Conservation (phyloP, 2,797 vertebrate species). For the Coilia nasus region DNA sequence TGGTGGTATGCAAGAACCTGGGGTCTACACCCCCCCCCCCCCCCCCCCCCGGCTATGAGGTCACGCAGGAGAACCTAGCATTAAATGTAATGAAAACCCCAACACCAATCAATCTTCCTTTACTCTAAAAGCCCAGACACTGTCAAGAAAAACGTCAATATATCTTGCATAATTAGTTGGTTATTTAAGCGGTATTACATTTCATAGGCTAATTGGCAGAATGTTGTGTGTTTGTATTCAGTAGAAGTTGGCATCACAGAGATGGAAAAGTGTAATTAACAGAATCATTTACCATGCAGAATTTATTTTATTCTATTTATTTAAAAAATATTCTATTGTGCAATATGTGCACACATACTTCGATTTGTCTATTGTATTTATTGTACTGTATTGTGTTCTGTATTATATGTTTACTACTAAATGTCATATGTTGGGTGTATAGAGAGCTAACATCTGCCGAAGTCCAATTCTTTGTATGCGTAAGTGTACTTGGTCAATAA, state of each 20-base stretch:
- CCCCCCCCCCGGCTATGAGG: not conserved
- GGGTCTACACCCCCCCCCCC: not conserved
- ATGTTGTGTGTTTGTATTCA: not conserved
- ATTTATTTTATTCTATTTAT: too few relatives aligned
- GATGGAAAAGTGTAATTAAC: not conserved
- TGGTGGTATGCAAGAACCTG: not conserved
- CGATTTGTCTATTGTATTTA: too few relatives aligned
- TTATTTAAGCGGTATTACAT: not conserved
- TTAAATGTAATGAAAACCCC: constrained; percentile 11
- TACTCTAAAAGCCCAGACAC: not conserved
- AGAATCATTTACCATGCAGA: not conserved
- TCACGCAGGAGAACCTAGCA: constrained; percentile 19
- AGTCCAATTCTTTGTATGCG: too few relatives aligned
- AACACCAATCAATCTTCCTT: not conserved
- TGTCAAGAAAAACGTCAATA: not conserved
- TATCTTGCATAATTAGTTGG: constrained; percentile 8
- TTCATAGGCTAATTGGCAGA: not conserved
- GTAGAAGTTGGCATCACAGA: not conserved
- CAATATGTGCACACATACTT: too few relatives aligned
- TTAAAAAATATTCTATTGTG: too few relatives aligned
- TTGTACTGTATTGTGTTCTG: too few relatives aligned
- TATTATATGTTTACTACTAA: too few relatives aligned
- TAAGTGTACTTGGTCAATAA: too few relatives aligned
- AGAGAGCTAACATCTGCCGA: too few relatives aligned
- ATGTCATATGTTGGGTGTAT: too few relatives aligned